Evolutionary conservation across 2,113 vertebrate species (phyloP).

Genomic region (Siniperca knerii): DNA sequence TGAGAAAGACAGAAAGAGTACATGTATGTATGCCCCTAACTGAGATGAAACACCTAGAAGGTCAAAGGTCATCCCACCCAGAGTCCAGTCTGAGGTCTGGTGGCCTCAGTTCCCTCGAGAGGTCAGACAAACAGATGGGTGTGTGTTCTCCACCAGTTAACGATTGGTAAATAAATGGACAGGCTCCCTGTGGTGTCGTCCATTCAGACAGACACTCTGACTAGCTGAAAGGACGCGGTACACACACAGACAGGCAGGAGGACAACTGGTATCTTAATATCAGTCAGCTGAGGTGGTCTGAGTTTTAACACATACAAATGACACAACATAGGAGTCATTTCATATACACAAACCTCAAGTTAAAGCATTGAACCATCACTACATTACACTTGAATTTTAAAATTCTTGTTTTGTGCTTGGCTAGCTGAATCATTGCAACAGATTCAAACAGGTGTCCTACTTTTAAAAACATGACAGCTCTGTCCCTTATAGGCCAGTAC

Average conservation of each 20-base stretch:
- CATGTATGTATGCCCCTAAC: slow-evolving; percentile 40
- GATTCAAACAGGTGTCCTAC: slow-evolving; percentile 28
- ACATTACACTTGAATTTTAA: neutral
- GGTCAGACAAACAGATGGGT: slow-evolving; percentile 69
- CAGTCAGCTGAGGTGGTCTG: too few species aligned
- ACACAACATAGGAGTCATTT: too few species aligned
- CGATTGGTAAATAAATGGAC: slow-evolving; percentile 73
- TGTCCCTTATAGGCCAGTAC: neutral
- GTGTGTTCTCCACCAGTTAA: slow-evolving; percentile 65
- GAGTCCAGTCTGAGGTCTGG: slow-evolving; percentile 54
- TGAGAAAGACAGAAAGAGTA: slow-evolving; percentile 14
- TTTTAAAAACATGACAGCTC: neutral
- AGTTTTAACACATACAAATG: too few species aligned
- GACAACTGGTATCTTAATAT: too few species aligned
- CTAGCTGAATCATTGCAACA: neutral
- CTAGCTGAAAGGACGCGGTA: slow-evolving; percentile 32
- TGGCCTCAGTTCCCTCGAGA: slow-evolving; percentile 52
- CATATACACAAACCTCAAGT: neutral
- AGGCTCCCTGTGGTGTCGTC: slow-evolving; percentile 57
- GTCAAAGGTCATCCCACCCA: slow-evolving; percentile 80
- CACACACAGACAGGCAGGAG: neutral
- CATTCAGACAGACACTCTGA: slow-evolving; percentile 31
- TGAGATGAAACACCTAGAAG: slow-evolving; percentile 72
- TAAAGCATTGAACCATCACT: neutral
- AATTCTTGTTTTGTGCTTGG: neutral